Percentiles rank a stretch among this genome's conserved stretches.
These are phyloP conservation scores for Pseudochirops corinnae DNA, from an alignment of 2,797 vertebrate species.

Conservation along the genomic window DNA sequence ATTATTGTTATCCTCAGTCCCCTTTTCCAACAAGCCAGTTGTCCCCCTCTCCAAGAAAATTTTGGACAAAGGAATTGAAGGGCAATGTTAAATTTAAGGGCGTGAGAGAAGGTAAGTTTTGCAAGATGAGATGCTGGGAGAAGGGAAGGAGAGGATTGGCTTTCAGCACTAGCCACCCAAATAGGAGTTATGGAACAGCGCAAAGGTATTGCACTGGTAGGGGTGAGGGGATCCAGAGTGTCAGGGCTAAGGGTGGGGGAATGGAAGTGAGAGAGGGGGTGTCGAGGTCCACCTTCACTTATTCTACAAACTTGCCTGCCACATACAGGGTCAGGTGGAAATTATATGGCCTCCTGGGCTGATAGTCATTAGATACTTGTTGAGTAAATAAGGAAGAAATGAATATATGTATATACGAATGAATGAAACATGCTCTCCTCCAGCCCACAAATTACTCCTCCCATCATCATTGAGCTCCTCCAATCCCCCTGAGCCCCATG, in stretches of 20 bases:
- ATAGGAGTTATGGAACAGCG: neutral
- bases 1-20: neutral
- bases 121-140: neutral
- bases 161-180: neutral
- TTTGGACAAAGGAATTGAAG: neutral
- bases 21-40: neutral
- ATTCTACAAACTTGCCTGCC: neutral
- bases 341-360: neutral
- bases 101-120: neutral
- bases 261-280: neutral
- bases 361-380: neutral
- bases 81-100: neutral
- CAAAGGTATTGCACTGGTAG: neutral
- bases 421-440: neutral
- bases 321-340: neutral
- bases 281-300: neutral
- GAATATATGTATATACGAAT: neutral
- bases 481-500: neutral
- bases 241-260: neutral
- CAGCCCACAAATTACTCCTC: neutral
- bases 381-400: neutral
- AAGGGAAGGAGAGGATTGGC: neutral
- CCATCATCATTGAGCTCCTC: neutral
- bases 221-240: neutral
- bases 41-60: neutral